phyloP scores from a whole-genome alignment of 92 coral and sea anemone genomes.

The Phenganax stokvisi region DNA sequence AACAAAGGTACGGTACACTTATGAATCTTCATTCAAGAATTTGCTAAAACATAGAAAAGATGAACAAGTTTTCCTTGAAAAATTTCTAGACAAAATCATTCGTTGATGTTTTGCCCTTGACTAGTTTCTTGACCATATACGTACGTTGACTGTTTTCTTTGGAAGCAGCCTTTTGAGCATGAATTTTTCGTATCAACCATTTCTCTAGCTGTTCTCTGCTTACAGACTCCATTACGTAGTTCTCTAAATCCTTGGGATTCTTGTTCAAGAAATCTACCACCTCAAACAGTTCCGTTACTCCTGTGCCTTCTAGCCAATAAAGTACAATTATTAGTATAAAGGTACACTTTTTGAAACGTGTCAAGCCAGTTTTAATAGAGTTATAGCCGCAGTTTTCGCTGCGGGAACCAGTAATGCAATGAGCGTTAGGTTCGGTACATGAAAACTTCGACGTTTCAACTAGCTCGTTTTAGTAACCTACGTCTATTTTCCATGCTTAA shows the following conservation, averaged over 20 bases:
- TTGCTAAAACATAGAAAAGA: not conserved
- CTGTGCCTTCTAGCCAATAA: no score
- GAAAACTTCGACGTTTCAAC: not conserved
- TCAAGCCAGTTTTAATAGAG: no score
- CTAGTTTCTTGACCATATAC: slow-evolving; percentile 17
- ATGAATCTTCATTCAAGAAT: no score
- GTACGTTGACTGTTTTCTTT: slow-evolving; percentile 50
- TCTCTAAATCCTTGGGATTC: slow-evolving; percentile 73
- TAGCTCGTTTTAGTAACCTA: not conserved
- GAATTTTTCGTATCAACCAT: slow-evolving; percentile 91
- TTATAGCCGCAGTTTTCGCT: no score
- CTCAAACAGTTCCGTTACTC: slow-evolving; percentile 31
- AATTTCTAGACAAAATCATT: no score
- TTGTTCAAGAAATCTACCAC: slow-evolving; percentile 73
- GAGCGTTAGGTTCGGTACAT: no score
- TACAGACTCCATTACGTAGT: slow-evolving; percentile 72
- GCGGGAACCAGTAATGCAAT: no score
- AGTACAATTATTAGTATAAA: no score
- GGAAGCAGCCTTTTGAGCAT: slow-evolving; percentile 37
- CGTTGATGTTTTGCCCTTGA: no score
- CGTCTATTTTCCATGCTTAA: slow-evolving; percentile 7
- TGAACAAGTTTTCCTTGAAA: not conserved
- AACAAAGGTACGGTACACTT: no score
- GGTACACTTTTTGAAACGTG: no score
- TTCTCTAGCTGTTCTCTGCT: slow-evolving; percentile 85